Percentiles rank a stretch among this genome's conserved stretches.
Conservation (phyloP, 1,140 invertebrate genomes). For the Leguminivora glycinivorella region DNA sequence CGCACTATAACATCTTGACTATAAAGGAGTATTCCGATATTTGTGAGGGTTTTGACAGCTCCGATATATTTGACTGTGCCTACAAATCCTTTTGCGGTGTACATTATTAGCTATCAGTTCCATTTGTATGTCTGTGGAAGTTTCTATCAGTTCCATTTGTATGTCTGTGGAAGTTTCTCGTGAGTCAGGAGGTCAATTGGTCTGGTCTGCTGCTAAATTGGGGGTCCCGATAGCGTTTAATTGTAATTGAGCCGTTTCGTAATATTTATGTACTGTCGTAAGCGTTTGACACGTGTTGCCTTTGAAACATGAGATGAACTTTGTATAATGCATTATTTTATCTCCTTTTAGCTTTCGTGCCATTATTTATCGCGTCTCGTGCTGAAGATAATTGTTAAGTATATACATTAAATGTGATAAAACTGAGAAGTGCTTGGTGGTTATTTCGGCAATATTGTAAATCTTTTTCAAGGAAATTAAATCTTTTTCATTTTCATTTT, state of each 20-base stretch:
- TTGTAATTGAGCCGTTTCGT: constrained; percentile 9
- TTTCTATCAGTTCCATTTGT: background rate
- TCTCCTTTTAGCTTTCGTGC: background rate
- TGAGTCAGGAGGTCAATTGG: constrained; percentile 23
- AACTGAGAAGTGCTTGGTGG: too few relatives aligned
- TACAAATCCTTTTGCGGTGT: background rate
- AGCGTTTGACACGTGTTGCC: constrained; percentile 24
- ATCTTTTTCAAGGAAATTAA: too few relatives aligned
- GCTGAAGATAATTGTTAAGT: background rate
- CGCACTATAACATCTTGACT: too few relatives aligned
- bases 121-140: background rate
- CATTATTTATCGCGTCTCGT: background rate
- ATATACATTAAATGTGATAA: background rate
- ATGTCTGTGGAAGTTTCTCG: constrained; percentile 4
- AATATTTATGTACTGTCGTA: background rate
- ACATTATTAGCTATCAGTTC: constrained; percentile 1
- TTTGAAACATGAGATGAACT: background rate
- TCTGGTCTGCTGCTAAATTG: constrained; percentile 9
- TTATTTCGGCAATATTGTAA: too few relatives aligned
- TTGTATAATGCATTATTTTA: background rate
- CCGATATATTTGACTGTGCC: too few relatives aligned
- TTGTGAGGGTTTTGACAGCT: too few relatives aligned
- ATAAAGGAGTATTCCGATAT: too few relatives aligned
- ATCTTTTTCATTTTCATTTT: too few relatives aligned
- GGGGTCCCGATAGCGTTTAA: constrained; percentile 15